These are phyloP conservation scores for Elgaria multicarinata DNA, from an alignment of 2,113 vertebrate genomes.

Conservation along the genomic window DNA sequence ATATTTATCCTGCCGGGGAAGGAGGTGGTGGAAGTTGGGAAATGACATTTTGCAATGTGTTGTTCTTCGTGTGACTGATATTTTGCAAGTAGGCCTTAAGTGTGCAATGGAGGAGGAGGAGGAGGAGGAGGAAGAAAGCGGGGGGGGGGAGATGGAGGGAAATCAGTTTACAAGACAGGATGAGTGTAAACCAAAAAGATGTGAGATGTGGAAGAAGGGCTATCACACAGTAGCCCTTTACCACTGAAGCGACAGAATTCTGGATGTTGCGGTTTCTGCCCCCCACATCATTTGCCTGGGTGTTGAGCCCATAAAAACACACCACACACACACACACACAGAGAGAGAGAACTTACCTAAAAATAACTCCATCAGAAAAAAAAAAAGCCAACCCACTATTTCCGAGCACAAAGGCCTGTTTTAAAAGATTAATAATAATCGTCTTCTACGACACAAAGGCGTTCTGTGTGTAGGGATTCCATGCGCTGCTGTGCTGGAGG, in stretches of 20 bases:
- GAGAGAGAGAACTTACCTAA: neutral
- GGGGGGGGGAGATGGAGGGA: too few species aligned
- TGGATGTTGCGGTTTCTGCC: neutral
- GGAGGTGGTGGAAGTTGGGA: neutral
- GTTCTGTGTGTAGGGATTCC: neutral
- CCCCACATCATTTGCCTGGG: neutral
- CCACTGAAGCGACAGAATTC: neutral
- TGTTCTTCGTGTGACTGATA: neutral
- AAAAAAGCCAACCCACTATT: constrained; percentile 3
- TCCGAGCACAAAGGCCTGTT: constrained; percentile 25
- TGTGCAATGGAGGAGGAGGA: neutral
- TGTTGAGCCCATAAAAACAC: neutral
- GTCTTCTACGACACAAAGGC: neutral
- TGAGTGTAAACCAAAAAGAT: neutral
- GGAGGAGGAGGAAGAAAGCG: neutral
- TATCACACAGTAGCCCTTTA: too few species aligned
- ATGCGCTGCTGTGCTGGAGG: neutral
- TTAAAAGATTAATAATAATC: constrained; percentile 44
- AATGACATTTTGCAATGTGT: constrained; percentile 14
- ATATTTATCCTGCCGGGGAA: neutral
- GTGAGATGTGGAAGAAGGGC: neutral
- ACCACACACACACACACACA: too few species aligned
- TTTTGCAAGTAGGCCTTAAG: constrained; percentile 15
- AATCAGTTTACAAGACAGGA: neutral
- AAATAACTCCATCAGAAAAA: constrained; percentile 16